phyloP scores from a whole-genome alignment of 1,140 invertebrate species.

The Prorops nasuta region DNA sequence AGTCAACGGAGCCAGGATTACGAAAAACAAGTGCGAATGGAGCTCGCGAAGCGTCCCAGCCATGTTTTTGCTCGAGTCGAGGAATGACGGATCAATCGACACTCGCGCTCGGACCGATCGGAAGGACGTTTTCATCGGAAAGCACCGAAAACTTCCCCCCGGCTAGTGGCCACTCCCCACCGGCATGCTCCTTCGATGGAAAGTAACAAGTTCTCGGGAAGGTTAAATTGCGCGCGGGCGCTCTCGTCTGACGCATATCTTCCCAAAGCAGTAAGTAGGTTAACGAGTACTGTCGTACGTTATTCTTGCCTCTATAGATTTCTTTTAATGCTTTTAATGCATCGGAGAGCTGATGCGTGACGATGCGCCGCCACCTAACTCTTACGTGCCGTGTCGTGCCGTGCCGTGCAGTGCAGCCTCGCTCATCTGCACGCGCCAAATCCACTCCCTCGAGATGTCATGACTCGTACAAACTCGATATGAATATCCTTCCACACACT shows the following conservation, averaged over 20 bases:
- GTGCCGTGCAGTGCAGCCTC: too few relatives aligned
- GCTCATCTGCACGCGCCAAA: too few relatives aligned
- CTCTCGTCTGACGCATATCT: neutral
- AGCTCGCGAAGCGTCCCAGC: conserved; percentile 9
- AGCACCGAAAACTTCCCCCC: conserved; percentile 15
- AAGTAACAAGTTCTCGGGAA: neutral
- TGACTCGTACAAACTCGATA: too few relatives aligned
- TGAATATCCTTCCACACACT: too few relatives aligned
- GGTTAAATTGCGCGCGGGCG: too few relatives aligned
- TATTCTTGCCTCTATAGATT: neutral
- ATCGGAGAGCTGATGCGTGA: too few relatives aligned
- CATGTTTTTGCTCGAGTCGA: conserved; percentile 26
- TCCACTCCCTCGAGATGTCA: too few relatives aligned
- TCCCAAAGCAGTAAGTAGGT: neutral
- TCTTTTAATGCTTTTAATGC: neutral
- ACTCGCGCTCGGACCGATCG: conserved; percentile 18
- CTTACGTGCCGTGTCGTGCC: too few relatives aligned
- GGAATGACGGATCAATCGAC: conserved; percentile 36
- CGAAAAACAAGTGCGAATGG: conserved; percentile 31
- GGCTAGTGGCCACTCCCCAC: neutral
- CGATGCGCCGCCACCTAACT: too few relatives aligned
- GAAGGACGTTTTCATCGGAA: conserved; percentile 30
- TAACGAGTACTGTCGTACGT: neutral
- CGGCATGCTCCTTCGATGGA: neutral
- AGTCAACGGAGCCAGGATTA: conserved; percentile 1